Evolutionary conservation across 92 coral and sea anemone species (phyloP).

Genomic region (Epizoanthus illoricatus): DNA sequence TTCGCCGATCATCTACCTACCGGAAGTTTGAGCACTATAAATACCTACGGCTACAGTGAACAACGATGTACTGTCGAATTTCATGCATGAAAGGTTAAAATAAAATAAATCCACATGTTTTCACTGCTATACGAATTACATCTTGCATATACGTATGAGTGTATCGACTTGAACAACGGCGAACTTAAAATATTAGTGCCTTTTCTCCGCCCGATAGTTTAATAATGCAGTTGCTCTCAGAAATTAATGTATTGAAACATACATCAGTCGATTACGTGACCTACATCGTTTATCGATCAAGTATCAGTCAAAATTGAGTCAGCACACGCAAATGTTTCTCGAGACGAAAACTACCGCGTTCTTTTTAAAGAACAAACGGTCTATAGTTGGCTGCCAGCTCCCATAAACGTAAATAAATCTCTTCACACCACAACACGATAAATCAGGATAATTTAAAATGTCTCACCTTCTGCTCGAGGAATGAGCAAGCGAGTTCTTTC

Average conservation of each 20-base stretch:
- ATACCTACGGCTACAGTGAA: neutral
- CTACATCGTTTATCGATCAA: neutral
- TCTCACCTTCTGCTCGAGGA: conserved; percentile 96
- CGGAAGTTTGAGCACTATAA: neutral
- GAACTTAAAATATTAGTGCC: neutral
- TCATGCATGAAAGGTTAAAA: neutral
- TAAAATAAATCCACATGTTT: neutral
- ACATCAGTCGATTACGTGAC: conserved; percentile 25
- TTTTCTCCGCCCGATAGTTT: neutral
- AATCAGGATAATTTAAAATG: conserved; percentile 19
- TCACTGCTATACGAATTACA: neutral
- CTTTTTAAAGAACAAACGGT: neutral
- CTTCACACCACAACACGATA: conserved; percentile 24
- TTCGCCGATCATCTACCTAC: neutral
- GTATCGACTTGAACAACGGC: neutral
- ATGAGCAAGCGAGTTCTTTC: conserved; percentile 95
- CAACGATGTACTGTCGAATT: neutral
- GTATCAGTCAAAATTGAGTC: conserved; percentile 13
- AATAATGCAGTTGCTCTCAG: neutral
- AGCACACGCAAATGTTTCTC: conserved; percentile 19
- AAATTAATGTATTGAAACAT: neutral
- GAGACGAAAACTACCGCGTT: neutral
- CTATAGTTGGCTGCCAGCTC: neutral
- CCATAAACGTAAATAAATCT: neutral
- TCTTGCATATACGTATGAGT: neutral